Evolutionary conservation across 2,888 invertebrate species (phyloP).

Genomic region (Sepioteuthis lessoniana): DNA sequence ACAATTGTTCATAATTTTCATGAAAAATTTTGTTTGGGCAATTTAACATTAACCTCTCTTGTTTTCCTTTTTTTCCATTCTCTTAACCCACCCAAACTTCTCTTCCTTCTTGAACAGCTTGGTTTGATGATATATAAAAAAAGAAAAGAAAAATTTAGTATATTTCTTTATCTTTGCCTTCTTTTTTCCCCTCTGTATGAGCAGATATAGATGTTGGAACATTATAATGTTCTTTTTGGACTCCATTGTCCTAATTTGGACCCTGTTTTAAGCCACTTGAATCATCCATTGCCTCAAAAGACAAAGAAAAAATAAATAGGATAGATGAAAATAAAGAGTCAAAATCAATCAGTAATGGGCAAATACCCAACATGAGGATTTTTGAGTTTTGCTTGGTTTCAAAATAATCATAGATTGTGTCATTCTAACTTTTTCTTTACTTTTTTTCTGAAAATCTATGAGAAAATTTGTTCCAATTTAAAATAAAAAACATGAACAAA

Average conservation of each 20-base stretch:
- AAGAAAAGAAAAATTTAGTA: neutral
- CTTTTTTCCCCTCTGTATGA: neutral
- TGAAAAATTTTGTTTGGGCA: neutral
- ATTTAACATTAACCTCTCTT: neutral
- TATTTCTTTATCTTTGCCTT: neutral
- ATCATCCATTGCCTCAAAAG: neutral
- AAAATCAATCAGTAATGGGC: neutral
- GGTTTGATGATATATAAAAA: neutral
- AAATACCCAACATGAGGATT: neutral
- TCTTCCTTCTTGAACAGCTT: no score
- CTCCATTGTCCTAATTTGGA: neutral
- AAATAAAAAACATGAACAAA: neutral
- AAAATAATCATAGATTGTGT: neutral
- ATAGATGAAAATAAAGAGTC: neutral
- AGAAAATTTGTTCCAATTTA: no score
- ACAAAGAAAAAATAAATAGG: neutral
- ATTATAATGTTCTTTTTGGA: neutral
- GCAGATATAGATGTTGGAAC: neutral
- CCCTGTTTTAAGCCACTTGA: neutral
- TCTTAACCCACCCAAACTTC: neutral
- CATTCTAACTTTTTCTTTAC: no score
- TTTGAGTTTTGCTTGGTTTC: neutral
- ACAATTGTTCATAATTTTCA: neutral
- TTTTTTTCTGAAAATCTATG: no score
- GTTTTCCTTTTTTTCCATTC: neutral